Percentiles rank a stretch among this genome's conserved stretches.
Evolutionary conservation across 2,888 invertebrate genomes (phyloP).

Genomic region (Amiota mariae): DNA sequence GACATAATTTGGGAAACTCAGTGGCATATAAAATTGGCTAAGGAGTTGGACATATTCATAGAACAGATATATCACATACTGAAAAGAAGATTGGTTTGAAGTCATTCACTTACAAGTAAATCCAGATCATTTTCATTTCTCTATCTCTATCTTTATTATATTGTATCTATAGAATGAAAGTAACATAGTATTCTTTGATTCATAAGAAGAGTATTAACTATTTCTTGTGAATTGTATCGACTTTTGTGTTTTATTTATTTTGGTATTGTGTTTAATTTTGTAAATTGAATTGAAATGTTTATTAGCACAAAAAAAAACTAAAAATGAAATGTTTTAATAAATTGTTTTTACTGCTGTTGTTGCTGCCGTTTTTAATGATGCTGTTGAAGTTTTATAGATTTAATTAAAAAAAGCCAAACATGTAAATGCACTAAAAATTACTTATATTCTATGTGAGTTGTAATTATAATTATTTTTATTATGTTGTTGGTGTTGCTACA

Average conservation of each 20-base stretch:
- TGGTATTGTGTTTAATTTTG: slow-evolving; percentile 54
- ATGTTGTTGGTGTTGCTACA: slow-evolving; percentile 19
- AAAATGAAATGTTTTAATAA: not conserved
- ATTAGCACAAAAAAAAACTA: slow-evolving; percentile 48
- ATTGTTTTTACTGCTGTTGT: slow-evolving; percentile 38
- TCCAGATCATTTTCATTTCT: no score
- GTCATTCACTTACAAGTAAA: no score
- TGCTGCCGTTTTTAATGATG: slow-evolving; percentile 49
- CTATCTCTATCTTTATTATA: no score
- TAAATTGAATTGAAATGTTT: slow-evolving; percentile 67
- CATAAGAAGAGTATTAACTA: no score
- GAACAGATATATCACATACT: no score
- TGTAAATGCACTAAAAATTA: slow-evolving; percentile 36
- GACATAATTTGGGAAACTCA: no score
- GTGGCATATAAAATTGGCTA: no score
- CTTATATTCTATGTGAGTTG: slow-evolving; percentile 34
- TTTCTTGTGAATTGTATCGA: no score
- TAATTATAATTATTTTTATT: not conserved
- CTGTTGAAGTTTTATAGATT: slow-evolving; percentile 51
- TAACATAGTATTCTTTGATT: no score
- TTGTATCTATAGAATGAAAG: no score
- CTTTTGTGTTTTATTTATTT: not conserved
- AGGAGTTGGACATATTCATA: no score
- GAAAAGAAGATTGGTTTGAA: no score
- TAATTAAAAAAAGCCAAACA: slow-evolving; percentile 50